Evolutionary conservation across 1,140 invertebrate species (phyloP).

Genomic region (Drosophila lowei): DNA sequence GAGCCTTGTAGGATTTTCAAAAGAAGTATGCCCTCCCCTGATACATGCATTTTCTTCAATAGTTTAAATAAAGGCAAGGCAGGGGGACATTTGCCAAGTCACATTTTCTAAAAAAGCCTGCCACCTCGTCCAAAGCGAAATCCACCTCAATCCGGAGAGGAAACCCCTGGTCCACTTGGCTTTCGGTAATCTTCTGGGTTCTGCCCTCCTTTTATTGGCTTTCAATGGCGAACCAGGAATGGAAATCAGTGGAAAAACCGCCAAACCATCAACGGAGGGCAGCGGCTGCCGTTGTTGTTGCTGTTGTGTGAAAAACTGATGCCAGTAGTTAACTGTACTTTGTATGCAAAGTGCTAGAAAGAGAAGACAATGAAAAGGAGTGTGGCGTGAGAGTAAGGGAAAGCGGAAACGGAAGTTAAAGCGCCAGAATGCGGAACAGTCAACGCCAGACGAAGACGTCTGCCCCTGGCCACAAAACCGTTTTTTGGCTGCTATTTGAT

Average conservation of each 20-base stretch:
- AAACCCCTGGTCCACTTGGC: slow-evolving; percentile 20
- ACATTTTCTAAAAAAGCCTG: no score
- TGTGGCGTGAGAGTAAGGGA: no score
- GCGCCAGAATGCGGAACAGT: slow-evolving; percentile 1
- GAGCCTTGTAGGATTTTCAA: no score
- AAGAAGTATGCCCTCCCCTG: no score
- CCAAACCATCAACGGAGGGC: slow-evolving; percentile 41
- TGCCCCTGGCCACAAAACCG: slow-evolving; percentile 35
- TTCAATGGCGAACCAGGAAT: background rate
- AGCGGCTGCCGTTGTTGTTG: slow-evolving; percentile 5
- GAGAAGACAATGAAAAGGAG: slow-evolving; percentile 50
- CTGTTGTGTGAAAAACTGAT: slow-evolving; percentile 71
- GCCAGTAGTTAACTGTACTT: slow-evolving; percentile 76
- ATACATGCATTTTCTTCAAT: no score
- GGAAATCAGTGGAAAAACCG: slow-evolving; percentile 65
- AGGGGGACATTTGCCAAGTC: no score
- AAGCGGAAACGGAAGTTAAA: slow-evolving; percentile 1
- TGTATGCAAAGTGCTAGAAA: slow-evolving; percentile 81
- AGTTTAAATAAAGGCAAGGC: no score
- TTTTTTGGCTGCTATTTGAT: slow-evolving; percentile 45
- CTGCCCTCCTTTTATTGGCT: slow-evolving; percentile 19
- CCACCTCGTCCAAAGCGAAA: background rate
- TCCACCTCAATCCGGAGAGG: slow-evolving; percentile 8
- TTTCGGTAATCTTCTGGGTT: slow-evolving; percentile 8
- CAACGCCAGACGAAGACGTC: slow-evolving; percentile 12